Conservation (phyloP, 2,113 vertebrate genomes). For the Sigmodon hispidus region DNA sequence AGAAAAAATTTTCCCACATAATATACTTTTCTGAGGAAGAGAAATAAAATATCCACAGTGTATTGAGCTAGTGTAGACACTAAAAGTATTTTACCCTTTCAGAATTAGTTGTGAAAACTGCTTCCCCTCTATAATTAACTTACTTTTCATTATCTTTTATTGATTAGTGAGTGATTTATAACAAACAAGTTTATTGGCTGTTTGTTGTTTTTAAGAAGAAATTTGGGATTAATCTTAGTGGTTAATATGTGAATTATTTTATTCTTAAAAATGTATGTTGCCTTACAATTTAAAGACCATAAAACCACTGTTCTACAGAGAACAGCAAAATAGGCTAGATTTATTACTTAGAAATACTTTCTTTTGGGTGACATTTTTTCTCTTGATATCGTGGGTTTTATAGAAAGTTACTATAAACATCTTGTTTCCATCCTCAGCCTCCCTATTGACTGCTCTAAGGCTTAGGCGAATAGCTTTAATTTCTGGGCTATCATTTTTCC, state of each 20-base stretch:
- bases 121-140: not conserved
- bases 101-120: conserved; percentile 12
- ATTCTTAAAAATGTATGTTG: conserved; percentile 20
- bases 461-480: conserved; percentile 78
- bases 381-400: not conserved
- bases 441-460: conserved; percentile 81
- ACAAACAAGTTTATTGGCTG: not conserved
- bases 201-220: conserved; percentile 12
- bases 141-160: conserved; percentile 42
- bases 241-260: conserved; percentile 15
- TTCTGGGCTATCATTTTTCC: conserved; percentile 85
- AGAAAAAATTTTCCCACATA: not conserved
- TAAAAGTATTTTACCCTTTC: not conserved
- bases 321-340: not conserved
- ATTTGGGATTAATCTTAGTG: not conserved
- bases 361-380: conserved; percentile 24
- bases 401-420: not conserved
- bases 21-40: not conserved
- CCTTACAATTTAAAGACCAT: not conserved
- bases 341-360: conserved; percentile 21
- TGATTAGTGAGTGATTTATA: conserved; percentile 12
- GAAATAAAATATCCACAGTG: not conserved
- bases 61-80: not conserved
- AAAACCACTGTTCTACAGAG: not conserved
- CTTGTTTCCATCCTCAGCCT: conserved; percentile 90